Conservation (phyloP, 2,888 invertebrate species). For the Neoitamus cyanurus region DNA sequence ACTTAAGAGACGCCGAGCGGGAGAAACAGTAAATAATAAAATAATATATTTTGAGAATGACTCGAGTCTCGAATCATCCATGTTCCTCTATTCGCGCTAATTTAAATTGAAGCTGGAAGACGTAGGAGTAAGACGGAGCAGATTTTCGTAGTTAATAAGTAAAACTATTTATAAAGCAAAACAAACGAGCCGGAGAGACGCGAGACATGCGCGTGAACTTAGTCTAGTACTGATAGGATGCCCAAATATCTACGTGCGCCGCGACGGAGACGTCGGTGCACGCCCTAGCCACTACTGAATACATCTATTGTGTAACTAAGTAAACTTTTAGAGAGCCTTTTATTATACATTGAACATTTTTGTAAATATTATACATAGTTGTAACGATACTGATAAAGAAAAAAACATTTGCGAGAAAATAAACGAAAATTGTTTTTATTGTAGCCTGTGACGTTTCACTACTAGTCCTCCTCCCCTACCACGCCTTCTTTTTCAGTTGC, state of each 20-base stretch:
- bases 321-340: conserved; percentile 37
- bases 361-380: conserved; percentile 46
- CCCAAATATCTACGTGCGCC: conserved; percentile 5
- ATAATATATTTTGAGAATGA: conserved; percentile 1
- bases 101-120: not conserved
- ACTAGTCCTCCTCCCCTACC: not conserved
- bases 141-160: not conserved
- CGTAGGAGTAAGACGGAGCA: not conserved
- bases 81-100: conserved; percentile 5
- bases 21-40: not conserved
- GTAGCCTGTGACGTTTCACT: not conserved
- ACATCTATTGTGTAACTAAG: conserved; percentile 41
- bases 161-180: conserved; percentile 5
- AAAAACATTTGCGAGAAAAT: conserved; percentile 32
- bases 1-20: not conserved
- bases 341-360: conserved; percentile 44
- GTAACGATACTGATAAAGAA: conserved; percentile 42
- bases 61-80: not conserved
- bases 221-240: conserved; percentile 1
- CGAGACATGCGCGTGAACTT: not conserved
- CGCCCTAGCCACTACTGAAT: conserved; percentile 20
- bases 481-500: not conserved
- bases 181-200: conserved; percentile 1
- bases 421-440: conserved; percentile 46
- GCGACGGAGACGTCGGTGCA: not conserved